phyloP scores from a whole-genome alignment of 2,888 invertebrate species.

The Oscheius sp. region DNA sequence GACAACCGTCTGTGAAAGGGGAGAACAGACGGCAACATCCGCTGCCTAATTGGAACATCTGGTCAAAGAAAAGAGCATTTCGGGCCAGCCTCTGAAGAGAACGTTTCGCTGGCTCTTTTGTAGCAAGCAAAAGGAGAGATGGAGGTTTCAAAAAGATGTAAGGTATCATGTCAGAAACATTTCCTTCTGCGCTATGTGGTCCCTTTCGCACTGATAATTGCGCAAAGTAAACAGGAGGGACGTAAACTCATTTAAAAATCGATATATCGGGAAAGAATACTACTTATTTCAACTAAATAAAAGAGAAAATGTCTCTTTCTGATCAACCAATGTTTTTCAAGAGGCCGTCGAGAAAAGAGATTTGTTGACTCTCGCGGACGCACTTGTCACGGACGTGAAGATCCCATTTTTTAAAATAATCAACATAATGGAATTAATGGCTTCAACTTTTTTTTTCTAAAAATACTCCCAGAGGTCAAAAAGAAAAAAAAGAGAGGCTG shows the following conservation, averaged over 20 bases:
- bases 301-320: neutral
- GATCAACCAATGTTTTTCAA: neutral
- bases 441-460: neutral
- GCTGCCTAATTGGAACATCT: no score
- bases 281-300: neutral
- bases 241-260: slow-evolving; percentile 10
- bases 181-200: neutral
- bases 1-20: no score
- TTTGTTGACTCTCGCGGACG: slow-evolving; percentile 13
- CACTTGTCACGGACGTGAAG: slow-evolving; percentile 8
- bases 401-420: neutral
- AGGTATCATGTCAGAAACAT: neutral
- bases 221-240: slow-evolving; percentile 17
- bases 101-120: no score
- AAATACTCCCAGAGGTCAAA: neutral
- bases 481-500: neutral
- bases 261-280: neutral
- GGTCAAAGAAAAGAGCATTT: neutral
- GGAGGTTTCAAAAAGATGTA: neutral
- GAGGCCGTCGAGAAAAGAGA: neutral
- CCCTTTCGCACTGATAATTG: slow-evolving; percentile 18
- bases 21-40: no score
- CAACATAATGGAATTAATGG: neutral
- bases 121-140: no score
- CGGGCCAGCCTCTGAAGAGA: neutral